These are phyloP conservation scores for Eulemur mongoz DNA, from an alignment of 2,797 vertebrate genomes.

Conservation along the genomic window DNA sequence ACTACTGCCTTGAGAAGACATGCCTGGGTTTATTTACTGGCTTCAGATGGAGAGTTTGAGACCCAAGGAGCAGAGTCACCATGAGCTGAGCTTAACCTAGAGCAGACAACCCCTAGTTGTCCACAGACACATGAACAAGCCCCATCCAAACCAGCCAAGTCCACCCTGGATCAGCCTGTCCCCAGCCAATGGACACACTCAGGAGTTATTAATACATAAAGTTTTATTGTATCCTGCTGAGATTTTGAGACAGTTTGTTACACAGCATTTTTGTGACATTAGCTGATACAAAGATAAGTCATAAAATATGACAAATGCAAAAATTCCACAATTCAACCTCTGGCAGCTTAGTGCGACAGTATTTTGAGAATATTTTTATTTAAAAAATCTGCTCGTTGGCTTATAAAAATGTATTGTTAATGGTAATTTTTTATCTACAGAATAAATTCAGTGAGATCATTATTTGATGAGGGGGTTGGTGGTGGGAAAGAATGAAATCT, in stretches of 20 bases:
- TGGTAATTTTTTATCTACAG: background rate
- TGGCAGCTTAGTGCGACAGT: background rate
- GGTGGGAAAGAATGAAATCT: background rate
- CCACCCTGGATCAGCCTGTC: background rate
- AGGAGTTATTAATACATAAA: background rate
- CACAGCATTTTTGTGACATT: background rate
- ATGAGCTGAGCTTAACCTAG: background rate
- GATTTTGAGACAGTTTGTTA: background rate
- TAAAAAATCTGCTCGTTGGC: background rate
- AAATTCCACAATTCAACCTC: background rate
- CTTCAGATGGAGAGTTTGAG: background rate
- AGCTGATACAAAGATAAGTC: background rate
- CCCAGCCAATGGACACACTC: too few species aligned
- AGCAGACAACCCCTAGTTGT: background rate
- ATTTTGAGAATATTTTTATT: background rate
- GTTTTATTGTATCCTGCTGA: background rate
- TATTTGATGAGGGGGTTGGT: background rate
- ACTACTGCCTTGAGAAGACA: too few species aligned
- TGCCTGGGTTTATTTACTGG: background rate
- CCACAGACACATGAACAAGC: background rate
- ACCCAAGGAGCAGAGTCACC: rapidly evolving
- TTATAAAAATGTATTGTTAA: background rate
- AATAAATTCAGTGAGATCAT: background rate
- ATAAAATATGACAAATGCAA: background rate
- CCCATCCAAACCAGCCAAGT: background rate